phyloP scores from a whole-genome alignment of 2,113 vertebrate species.

The Percina caprodes region DNA sequence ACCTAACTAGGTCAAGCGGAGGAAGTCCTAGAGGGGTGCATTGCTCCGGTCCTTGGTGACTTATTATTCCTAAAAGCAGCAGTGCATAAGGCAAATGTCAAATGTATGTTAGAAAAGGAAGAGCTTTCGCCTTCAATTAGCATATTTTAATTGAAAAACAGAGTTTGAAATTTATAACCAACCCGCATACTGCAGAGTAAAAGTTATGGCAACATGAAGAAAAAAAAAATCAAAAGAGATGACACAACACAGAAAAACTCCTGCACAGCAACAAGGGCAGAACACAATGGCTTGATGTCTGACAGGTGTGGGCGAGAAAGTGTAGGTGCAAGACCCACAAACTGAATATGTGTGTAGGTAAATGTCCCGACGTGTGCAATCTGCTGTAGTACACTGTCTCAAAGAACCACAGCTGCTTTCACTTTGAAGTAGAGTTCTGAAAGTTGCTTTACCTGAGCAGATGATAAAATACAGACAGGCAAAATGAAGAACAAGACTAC shows the following conservation, averaged over 20 bases:
- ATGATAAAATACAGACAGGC: slow-evolving; percentile 53
- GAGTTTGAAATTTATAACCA: slow-evolving; percentile 33
- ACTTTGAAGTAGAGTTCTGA: slow-evolving; percentile 63
- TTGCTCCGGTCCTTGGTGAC: slow-evolving; percentile 37
- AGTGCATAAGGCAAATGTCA: slow-evolving; percentile 4
- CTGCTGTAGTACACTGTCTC: slow-evolving; percentile 18
- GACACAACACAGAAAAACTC: slow-evolving; percentile 42
- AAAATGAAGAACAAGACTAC: slow-evolving; percentile 54
- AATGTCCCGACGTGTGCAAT: slow-evolving; percentile 47
- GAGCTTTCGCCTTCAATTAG: slow-evolving; percentile 2
- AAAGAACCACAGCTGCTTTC: slow-evolving; percentile 60
- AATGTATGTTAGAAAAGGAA: neutral
- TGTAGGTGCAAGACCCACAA: slow-evolving; percentile 40
- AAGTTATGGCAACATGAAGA: slow-evolving; percentile 40
- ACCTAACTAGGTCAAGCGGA: slow-evolving; percentile 24
- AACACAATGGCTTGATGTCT: slow-evolving; percentile 29
- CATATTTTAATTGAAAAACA: slow-evolving; percentile 23
- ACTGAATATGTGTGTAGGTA: slow-evolving; percentile 7
- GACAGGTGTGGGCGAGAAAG: slow-evolving; percentile 25
- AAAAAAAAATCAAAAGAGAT: slow-evolving; percentile 41
- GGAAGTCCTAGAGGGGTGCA: neutral
- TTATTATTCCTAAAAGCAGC: slow-evolving; percentile 40
- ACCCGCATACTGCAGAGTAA: slow-evolving; percentile 15
- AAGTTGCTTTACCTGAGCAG: slow-evolving; percentile 62
- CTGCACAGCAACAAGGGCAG: slow-evolving; percentile 35